Percentiles rank a stretch among this genome's conserved stretches.
Evolutionary conservation across 1,140 invertebrate genomes (phyloP).

Genomic region (Globodera ellingtonae): DNA sequence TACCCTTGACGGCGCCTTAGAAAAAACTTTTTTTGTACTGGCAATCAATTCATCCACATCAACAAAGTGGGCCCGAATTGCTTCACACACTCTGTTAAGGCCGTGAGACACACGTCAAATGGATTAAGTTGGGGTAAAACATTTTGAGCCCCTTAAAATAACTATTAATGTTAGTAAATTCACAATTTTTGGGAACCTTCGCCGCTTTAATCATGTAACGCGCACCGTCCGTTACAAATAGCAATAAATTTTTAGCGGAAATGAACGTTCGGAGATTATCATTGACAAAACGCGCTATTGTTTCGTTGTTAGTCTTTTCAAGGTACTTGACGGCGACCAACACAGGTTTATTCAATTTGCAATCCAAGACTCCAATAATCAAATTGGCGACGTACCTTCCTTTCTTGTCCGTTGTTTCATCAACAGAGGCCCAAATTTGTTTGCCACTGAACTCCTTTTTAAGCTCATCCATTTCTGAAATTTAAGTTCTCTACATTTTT

Average conservation of each 20-base stretch:
- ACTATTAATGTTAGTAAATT: not conserved
- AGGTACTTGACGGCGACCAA: constrained; percentile 9
- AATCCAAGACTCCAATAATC: not conserved
- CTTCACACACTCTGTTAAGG: constrained; percentile 7
- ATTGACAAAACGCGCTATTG: constrained; percentile 12
- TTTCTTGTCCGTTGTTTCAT: constrained; percentile 8
- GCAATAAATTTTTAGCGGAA: not conserved
- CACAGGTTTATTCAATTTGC: not conserved
- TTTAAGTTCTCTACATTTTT: not conserved
- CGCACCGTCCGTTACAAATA: not conserved
- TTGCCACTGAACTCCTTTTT: not conserved
- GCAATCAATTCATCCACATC: not conserved
- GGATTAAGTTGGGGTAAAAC: not conserved
- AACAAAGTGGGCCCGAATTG: not conserved
- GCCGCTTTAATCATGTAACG: constrained; percentile 12
- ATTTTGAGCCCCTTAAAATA: not conserved
- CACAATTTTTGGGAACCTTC: not conserved
- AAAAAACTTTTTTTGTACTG: constrained; percentile 25
- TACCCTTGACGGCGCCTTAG: constrained; percentile 9
- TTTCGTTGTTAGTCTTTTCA: constrained; percentile 10
- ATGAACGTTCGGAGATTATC: not conserved
- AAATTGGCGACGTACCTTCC: constrained; percentile 16
- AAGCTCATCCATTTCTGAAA: constrained; percentile 4
- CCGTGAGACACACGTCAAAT: constrained; percentile 9
- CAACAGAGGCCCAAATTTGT: not conserved